Base-by-base conservation (phyloP, 2,797 vertebrate species). In the Fistularia tabacaria region DNA sequence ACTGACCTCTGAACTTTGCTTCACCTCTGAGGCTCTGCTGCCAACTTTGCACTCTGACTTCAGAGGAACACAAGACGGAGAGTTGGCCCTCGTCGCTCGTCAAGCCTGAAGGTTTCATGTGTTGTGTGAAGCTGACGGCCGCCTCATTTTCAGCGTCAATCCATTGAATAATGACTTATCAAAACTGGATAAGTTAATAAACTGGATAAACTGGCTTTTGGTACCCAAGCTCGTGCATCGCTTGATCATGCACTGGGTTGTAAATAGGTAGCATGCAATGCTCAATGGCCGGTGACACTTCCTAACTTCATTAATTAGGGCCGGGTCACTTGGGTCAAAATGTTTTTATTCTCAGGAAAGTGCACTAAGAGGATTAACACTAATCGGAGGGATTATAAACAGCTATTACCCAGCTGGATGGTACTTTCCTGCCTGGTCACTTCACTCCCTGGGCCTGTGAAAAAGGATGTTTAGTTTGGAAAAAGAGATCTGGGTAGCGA, bases 301-400 rank as follows among this genome's bases (percentile, higher is more conserved):
- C 69, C 55, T 71, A 71, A 74, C 73, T 85, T 80, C 66, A 82
- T 87, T 83, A 73, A 86, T 88, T 80, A 78, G 51, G 63, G 69
- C 55, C 0, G 12, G 84, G 88, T 86, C 79, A 70, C 69, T 49
- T 10, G 44, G 86, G 85, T 88, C 84, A 83, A 77, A 74, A 71
- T 82, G 77, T 86, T 80, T 84, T 84, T 85, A 77, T 72, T 76
- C 73, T 73, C 77, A 73, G 81, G 81, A 87, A 86, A 71, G 71
- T 44, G 64, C 76, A 85, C 80, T 80, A 82, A 73, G 44, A 67
- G 80, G 85, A 87, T 88, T 82, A 85, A 66, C 60, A 45, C 76
- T 85, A 88, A 88, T 89, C 85, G 80, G 74, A 66, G 60, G 82
- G 81, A 79, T 89, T 89, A 81, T 77, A 76, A 79, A 54, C 48